Conservation (phyloP, 2,113 vertebrate genomes). For the Ptilonorhynchus violaceus region DNA sequence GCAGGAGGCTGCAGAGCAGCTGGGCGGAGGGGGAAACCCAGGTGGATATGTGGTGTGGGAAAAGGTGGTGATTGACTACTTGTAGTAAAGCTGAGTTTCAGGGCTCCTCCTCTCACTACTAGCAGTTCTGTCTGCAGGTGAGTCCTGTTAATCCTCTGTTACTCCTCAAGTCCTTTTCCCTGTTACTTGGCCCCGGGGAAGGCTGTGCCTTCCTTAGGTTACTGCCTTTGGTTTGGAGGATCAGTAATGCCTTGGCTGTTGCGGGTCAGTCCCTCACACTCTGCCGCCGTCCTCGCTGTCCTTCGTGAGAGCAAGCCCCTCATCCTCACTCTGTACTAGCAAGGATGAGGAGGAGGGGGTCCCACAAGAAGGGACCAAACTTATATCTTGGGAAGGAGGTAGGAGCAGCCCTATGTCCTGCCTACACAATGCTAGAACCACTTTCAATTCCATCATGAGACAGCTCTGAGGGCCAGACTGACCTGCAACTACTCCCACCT, state of each 20-base stretch:
- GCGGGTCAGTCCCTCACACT: fast-evolving
- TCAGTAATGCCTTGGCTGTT: fast-evolving
- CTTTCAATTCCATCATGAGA: fast-evolving
- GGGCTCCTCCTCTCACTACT: background rate
- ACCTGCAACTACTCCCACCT: background rate
- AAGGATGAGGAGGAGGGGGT: background rate
- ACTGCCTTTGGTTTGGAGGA: background rate
- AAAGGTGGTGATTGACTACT: background rate
- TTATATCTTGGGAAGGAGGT: background rate
- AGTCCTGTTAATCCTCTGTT: background rate
- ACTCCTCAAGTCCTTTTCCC: too few relatives aligned
- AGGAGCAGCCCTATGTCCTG: background rate
- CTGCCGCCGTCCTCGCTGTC: background rate
- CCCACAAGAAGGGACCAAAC: background rate
- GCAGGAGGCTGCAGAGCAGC: background rate
- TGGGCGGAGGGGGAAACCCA: background rate
- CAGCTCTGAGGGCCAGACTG: background rate
- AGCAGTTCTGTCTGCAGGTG: background rate
- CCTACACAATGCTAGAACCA: fast-evolving
- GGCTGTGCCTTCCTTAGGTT: background rate
- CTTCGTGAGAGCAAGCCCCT: background rate
- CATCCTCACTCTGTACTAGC: background rate
- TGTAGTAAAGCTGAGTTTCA: background rate
- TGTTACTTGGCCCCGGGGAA: background rate
- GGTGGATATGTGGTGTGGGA: fast-evolving